Evolutionary conservation across 2,797 vertebrate genomes (phyloP), one percentile per base, ranked within the genome.

Genomic region (Gallinago stenura): DNA sequence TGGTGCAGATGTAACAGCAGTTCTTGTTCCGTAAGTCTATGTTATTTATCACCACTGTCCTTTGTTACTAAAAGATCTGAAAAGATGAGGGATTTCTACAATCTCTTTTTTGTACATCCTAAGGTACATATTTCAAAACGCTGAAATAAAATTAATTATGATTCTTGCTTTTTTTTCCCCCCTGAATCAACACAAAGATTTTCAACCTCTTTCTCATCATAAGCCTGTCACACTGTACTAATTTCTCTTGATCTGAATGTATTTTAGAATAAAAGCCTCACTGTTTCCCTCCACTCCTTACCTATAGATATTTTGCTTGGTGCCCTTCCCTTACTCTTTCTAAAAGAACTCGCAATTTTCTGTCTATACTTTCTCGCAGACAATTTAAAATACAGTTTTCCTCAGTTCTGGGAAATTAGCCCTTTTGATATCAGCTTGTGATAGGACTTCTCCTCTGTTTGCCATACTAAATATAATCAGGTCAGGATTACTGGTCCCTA

Each of bases 401-500:
- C 15, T 75, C 56, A 88, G 65, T 76, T 89, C 54, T 77, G 11
- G 35, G 51, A 94, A 92, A 94, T 93, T 12, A 95, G 73, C 21
- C 73, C 39, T 90, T 94, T 87, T 45, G 54, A 84, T 79, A 82
- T 2, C 78, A 93, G 54, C 53, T 37, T 62, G 28, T 82, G 58
- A 82, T 56, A 64, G 31, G 51, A 89, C 81, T 89, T 82, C 43
- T 82, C 51, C 43, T 80, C 71, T 84, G 46, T 88, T 94, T 96
- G 83, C 77, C 50, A 81, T 4, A 90, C 60, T 87, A 89, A 94
- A 90, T 77, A 95, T 11, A 92, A 87, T 82, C 83, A 82, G 81
- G 83, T 93, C 80, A 87, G 53, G 81, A 92, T 92, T 90, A 82
- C 73, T 76, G 51, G 62, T 93, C 94, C 86, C 90, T 79, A 89